phyloP scores from a whole-genome alignment of 2,888 invertebrate species.

The Margaritifera margaritifera region DNA sequence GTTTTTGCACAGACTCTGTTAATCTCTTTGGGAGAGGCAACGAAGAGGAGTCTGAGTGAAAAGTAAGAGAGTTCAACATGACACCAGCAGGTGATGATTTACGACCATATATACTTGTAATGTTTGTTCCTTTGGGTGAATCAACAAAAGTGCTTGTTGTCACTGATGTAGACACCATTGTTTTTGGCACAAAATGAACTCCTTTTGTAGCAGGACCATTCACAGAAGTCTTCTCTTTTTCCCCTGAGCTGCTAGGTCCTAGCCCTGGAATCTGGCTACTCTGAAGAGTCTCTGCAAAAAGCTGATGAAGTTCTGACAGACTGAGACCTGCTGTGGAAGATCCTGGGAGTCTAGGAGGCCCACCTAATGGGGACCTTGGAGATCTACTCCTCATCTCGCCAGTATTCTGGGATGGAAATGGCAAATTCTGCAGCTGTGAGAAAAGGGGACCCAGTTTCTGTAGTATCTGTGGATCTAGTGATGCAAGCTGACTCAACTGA shows the following conservation, averaged over 20 bases:
- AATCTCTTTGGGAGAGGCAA: constrained; percentile 61
- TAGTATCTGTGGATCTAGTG: constrained; percentile 28
- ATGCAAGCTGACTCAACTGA: constrained; percentile 17
- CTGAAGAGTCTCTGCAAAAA: no score
- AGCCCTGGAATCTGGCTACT: no score
- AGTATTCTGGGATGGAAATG: constrained; percentile 12
- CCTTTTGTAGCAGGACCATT: constrained; percentile 28
- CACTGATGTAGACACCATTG: neutral
- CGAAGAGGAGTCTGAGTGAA: constrained; percentile 57
- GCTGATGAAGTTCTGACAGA: no score
- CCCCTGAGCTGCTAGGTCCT: constrained; percentile 3
- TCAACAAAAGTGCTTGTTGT: constrained; percentile 28
- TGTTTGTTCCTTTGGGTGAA: constrained; percentile 42
- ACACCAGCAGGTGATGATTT: constrained; percentile 60
- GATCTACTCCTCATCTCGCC: constrained; percentile 26
- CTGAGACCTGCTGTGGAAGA: neutral
- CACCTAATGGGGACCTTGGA: constrained; percentile 15
- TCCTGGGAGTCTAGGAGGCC: constrained; percentile 11
- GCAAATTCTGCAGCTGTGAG: constrained; percentile 33
- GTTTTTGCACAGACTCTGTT: constrained; percentile 66
- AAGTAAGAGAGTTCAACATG: constrained; percentile 46
- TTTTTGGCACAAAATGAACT: constrained; percentile 8
- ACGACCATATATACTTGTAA: constrained; percentile 52
- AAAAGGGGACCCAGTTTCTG: constrained; percentile 34
- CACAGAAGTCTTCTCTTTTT: constrained; percentile 22